phyloP scores from a whole-genome alignment of 2,888 invertebrate genomes.

The Priocnemis perturbator region DNA sequence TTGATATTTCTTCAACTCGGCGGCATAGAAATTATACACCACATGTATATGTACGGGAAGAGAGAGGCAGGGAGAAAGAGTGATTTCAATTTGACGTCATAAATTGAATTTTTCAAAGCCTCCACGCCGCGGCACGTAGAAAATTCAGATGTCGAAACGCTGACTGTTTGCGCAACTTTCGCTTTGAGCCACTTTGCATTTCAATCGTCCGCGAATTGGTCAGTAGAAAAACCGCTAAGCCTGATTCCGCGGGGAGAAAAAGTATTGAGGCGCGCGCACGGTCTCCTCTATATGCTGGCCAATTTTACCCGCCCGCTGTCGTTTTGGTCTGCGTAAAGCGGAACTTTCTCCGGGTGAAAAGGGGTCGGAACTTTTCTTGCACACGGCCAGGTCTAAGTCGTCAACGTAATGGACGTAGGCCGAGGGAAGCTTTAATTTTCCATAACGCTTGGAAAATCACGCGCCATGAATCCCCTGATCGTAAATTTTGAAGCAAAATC shows the following conservation, averaged over 20 bases:
- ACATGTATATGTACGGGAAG: too few relatives aligned
- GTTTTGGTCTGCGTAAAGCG: not conserved
- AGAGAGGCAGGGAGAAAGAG: too few relatives aligned
- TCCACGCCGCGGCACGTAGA: slow-evolving; percentile 4
- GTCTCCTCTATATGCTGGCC: not conserved
- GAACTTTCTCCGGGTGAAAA: slow-evolving; percentile 1
- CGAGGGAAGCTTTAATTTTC: slow-evolving; percentile 10
- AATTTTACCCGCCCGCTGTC: not conserved
- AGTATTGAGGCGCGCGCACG: not conserved
- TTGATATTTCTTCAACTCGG: too few relatives aligned
- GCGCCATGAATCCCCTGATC: not conserved
- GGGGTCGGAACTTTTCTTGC: slow-evolving; percentile 1
- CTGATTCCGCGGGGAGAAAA: not conserved
- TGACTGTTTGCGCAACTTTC: too few relatives aligned
- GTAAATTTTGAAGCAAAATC: too few relatives aligned
- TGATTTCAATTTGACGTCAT: not conserved
- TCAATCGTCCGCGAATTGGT: too few relatives aligned
- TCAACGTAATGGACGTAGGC: not conserved
- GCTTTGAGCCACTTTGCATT: too few relatives aligned
- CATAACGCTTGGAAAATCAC: not conserved
- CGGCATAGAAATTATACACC: too few relatives aligned
- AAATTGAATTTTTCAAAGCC: not conserved
- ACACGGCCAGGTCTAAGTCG: not conserved
- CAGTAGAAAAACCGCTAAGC: not conserved
- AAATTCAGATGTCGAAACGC: slow-evolving; percentile 20